These are phyloP conservation scores for Scomberomorus guttatus DNA, from an alignment of 2,797 vertebrate species.

Conservation along the genomic window DNA sequence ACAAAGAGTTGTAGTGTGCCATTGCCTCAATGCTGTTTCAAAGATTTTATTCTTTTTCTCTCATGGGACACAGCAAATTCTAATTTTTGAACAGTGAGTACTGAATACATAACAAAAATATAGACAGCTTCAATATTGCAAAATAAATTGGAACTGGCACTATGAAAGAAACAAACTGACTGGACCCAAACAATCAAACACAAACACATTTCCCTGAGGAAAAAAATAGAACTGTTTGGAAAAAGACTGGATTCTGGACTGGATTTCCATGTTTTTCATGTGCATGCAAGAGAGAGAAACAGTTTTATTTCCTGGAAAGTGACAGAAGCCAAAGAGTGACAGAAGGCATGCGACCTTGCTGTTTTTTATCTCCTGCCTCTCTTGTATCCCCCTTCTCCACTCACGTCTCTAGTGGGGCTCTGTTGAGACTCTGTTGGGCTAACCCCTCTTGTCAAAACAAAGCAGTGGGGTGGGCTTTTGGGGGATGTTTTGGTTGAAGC, in stretches of 20 bases:
- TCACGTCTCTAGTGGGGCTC: neutral
- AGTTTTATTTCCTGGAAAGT: constrained; percentile 40
- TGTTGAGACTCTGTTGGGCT: neutral
- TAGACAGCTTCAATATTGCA: too few species aligned
- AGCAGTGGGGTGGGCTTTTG: constrained; percentile 2
- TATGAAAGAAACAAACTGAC: neutral
- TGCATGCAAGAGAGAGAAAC: neutral
- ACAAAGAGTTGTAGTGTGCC: neutral
- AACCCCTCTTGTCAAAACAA: constrained; percentile 46
- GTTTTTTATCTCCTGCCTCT: neutral
- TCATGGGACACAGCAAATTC: too few species aligned
- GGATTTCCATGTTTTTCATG: neutral
- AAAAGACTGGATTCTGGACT: neutral
- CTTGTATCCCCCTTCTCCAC: neutral
- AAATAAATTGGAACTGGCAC: too few species aligned
- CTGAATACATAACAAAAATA: neutral
- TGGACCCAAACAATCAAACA: neutral
- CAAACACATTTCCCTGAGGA: neutral
- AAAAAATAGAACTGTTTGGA: neutral
- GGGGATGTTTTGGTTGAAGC: neutral
- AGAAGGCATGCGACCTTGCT: neutral
- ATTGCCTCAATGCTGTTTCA: too few species aligned
- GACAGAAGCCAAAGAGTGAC: neutral
- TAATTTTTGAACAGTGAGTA: neutral
- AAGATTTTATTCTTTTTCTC: too few species aligned